Conservation (phyloP, 2,888 invertebrate species). For the Tinea pellionella region DNA sequence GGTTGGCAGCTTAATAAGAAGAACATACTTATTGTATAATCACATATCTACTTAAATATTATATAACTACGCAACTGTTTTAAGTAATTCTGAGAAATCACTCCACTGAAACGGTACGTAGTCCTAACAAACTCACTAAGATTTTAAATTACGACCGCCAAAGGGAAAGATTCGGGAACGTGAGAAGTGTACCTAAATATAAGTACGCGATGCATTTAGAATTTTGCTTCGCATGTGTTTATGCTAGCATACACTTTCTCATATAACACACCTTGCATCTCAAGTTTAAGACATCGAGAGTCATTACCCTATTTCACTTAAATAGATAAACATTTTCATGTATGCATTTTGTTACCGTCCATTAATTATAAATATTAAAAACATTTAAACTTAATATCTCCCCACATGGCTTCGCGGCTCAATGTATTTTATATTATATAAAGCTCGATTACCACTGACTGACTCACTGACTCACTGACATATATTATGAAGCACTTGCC, state of each 20-base stretch:
- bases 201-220: conserved; percentile 5
- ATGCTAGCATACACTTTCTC: neutral
- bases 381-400: neutral
- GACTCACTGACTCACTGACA: too few species aligned
- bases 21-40: too few species aligned
- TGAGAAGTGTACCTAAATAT: conserved; percentile 6
- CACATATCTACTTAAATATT: too few species aligned
- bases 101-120: too few species aligned
- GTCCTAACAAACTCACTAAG: neutral
- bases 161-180: conserved; percentile 8
- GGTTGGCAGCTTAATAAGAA: neutral
- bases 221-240: neutral
- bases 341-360: neutral
- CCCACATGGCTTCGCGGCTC: neutral
- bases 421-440: neutral
- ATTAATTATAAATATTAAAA: neutral
- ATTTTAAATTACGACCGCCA: conserved; percentile 4
- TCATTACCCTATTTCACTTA: too few species aligned
- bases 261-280: neutral
- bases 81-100: too few species aligned
- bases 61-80: too few species aligned
- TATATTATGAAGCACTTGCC: too few species aligned
- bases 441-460: too few species aligned
- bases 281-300: neutral
- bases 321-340: neutral